Conservation (phyloP, 2,888 invertebrate genomes). For the Stenotaenia linearis region DNA sequence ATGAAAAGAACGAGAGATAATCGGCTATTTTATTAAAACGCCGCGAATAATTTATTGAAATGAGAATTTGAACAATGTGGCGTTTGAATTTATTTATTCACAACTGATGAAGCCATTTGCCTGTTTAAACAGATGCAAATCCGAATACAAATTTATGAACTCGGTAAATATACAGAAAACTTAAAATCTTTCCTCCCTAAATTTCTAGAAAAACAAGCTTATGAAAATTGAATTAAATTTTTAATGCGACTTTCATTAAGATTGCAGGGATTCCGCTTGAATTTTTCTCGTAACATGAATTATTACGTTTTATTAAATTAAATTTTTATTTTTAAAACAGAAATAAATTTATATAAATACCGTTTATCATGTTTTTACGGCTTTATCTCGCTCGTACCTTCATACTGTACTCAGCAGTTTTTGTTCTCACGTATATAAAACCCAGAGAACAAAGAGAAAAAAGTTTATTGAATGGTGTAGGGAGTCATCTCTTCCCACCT, state of each 20-base stretch:
- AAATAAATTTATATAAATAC: no score
- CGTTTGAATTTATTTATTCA: neutral
- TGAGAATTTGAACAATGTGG: neutral
- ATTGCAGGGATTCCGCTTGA: no score
- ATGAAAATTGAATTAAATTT: neutral
- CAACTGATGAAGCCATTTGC: neutral
- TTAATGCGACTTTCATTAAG: neutral
- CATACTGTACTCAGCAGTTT: neutral
- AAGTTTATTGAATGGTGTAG: conserved; percentile 2
- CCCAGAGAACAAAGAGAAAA: neutral
- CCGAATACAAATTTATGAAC: neutral
- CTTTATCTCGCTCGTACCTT: neutral
- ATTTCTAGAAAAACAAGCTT: neutral
- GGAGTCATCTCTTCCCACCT: neutral
- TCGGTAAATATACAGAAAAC: neutral
- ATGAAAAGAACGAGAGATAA: neutral
- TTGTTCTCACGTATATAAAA: conserved; percentile 1
- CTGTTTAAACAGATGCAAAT: neutral
- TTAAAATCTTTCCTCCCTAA: neutral
- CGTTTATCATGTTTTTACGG: no score
- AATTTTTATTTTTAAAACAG: no score
- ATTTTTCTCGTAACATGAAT: no score
- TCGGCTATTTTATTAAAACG: neutral
- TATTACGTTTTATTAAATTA: no score
- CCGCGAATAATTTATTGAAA: neutral